Percentiles rank a stretch among this genome's conserved stretches.
phyloP scores from a whole-genome alignment of 2,797 vertebrate species.

The Potorous gilbertii region DNA sequence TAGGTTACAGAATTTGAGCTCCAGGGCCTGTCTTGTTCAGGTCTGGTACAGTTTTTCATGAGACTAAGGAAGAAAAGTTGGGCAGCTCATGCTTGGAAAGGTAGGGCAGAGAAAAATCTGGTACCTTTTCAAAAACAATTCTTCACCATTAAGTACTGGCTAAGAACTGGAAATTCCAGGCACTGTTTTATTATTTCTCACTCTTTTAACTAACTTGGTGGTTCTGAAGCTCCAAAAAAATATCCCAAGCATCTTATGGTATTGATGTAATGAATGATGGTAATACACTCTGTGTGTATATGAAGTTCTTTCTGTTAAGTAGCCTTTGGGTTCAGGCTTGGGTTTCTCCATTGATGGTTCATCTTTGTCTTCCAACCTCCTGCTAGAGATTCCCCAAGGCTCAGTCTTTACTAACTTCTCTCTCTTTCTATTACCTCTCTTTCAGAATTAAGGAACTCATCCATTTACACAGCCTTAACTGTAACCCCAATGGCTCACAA shows the following conservation, averaged over 20 bases:
- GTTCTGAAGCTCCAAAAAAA: not conserved
- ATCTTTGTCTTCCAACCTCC: not conserved
- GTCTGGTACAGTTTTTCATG: not conserved
- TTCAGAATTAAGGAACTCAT: not conserved
- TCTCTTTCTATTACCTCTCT: not conserved
- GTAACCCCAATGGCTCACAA: not conserved
- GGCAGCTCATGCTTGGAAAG: not conserved
- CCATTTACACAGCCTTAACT: not conserved
- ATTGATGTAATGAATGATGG: not conserved
- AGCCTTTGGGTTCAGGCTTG: not conserved
- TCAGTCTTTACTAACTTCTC: not conserved
- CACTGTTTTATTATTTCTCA: not conserved
- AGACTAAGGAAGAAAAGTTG: not conserved
- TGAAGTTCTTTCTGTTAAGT: not conserved
- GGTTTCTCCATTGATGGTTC: not conserved
- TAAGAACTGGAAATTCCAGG: not conserved
- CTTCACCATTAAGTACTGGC: not conserved
- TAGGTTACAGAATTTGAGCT: not conserved
- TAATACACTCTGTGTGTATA: not conserved
- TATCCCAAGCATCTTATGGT: not conserved
- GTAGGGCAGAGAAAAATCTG: constrained; percentile 4
- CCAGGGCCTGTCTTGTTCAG: not conserved
- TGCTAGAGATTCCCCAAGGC: not conserved
- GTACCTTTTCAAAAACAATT: not conserved
- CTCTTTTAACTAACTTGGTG: not conserved